Evolutionary conservation across 2,888 invertebrate species (phyloP).

Genomic region (Xestia xanthographa): DNA sequence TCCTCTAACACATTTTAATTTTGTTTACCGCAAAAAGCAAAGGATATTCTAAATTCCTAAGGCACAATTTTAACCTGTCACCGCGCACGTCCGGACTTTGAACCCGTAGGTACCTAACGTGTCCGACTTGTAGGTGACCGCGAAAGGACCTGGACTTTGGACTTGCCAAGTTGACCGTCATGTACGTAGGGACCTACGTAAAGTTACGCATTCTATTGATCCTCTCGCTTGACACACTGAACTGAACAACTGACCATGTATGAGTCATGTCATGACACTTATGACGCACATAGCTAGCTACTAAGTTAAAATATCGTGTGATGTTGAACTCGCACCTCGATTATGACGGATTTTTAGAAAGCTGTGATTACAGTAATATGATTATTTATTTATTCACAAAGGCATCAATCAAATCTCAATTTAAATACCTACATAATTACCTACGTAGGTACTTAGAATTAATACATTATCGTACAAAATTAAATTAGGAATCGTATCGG

Average conservation of each 20-base stretch:
- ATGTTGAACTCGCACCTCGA: constrained; percentile 5
- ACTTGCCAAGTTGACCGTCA: constrained; percentile 13
- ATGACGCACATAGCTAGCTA: constrained; percentile 13
- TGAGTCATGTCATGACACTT: constrained; percentile 3
- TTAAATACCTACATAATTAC: no score
- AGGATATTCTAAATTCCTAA: background rate
- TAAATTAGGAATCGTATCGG: no score
- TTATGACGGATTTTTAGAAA: background rate
- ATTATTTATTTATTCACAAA: no score
- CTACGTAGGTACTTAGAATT: no score
- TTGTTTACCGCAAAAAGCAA: background rate
- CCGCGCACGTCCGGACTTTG: constrained; percentile 26
- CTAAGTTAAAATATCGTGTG: constrained; percentile 11
- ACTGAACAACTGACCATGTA: constrained; percentile 8
- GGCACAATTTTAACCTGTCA: constrained; percentile 16
- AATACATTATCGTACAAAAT: no score
- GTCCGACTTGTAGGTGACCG: background rate
- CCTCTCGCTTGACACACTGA: constrained; percentile 32
- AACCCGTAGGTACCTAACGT: no score
- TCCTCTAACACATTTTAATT: background rate
- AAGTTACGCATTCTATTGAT: constrained; percentile 41
- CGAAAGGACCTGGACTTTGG: constrained; percentile 21
- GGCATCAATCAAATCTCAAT: no score
- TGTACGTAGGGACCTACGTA: constrained; percentile 1
- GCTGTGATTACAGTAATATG: background rate